Percentiles rank a stretch among this genome's conserved stretches.
phyloP scores from a whole-genome alignment of 2,888 invertebrate species.

The Arge pagana region DNA sequence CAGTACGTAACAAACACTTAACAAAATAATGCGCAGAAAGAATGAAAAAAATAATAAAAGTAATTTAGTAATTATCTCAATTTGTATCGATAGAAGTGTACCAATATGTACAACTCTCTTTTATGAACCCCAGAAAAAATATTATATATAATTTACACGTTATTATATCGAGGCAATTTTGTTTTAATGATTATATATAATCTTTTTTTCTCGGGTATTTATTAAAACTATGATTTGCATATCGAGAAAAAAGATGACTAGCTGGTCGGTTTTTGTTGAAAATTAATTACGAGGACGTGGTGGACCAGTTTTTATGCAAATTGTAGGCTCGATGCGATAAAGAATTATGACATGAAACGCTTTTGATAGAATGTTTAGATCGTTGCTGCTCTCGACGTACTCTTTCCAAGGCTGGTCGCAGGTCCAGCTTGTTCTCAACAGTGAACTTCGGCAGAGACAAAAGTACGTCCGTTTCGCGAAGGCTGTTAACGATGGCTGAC shows the following conservation, averaged over 20 bases:
- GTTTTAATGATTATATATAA: too few relatives aligned
- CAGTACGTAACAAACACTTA: too few relatives aligned
- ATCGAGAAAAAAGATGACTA: not conserved
- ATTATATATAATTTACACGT: not conserved
- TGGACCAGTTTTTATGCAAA: too few relatives aligned
- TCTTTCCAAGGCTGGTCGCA: conserved; percentile 59
- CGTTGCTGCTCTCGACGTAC: conserved; percentile 59
- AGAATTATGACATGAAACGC: too few relatives aligned
- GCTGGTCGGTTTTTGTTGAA: too few relatives aligned
- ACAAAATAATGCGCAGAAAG: not conserved
- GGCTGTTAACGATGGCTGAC: conserved; percentile 56
- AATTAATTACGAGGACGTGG: too few relatives aligned
- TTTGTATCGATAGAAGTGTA: not conserved
- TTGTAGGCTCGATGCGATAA: too few relatives aligned
- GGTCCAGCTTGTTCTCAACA: conserved; percentile 63
- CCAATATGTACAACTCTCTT: too few relatives aligned
- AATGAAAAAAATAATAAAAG: conserved; percentile 20
- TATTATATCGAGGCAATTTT: conserved; percentile 3
- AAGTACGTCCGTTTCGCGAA: conserved; percentile 61
- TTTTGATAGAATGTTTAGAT: too few relatives aligned
- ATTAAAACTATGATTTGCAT: conserved; percentile 2
- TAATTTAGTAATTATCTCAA: conserved; percentile 5
- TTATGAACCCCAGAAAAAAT: not conserved
- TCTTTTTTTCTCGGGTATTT: too few relatives aligned
- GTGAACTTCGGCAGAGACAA: conserved; percentile 67